These are phyloP conservation scores for Lasioglossum calceatum DNA, from an alignment of 2,888 invertebrate species.

Conservation along the genomic window DNA sequence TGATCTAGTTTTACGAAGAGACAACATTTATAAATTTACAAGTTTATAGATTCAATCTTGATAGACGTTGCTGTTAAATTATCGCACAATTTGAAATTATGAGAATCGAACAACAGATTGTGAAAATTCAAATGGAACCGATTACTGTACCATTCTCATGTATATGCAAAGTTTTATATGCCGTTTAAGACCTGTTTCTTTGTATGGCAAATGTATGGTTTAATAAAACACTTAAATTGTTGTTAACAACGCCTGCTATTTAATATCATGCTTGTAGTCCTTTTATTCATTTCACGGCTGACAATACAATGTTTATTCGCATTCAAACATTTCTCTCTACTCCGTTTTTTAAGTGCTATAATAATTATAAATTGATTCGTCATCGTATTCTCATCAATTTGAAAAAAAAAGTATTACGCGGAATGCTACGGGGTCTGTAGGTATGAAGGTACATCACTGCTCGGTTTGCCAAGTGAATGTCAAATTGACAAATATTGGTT, in stretches of 20 bases:
- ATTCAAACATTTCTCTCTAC: no score
- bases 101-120: conserved; percentile 11
- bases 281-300: neutral
- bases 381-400: neutral
- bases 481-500: conserved; percentile 48
- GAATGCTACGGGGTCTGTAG: conserved; percentile 9
- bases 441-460: conserved; percentile 42
- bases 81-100: conserved; percentile 24
- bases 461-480: conserved; percentile 36
- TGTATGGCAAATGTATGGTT: conserved; percentile 53
- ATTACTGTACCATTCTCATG: conserved; percentile 24
- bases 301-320: neutral
- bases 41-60: neutral
- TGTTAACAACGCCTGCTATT: conserved; percentile 35
- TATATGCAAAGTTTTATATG: conserved; percentile 55
- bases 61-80: conserved; percentile 10
- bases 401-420: neutral
- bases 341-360: neutral
- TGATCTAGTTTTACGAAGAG: neutral
- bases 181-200: conserved; percentile 51
- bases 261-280: neutral
- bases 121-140: conserved; percentile 9
- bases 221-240: conserved; percentile 64
- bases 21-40: conserved; percentile 1
- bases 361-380: neutral